Conservation (phyloP, 2,888 invertebrate species). For the Neocrepidodera transversa region DNA sequence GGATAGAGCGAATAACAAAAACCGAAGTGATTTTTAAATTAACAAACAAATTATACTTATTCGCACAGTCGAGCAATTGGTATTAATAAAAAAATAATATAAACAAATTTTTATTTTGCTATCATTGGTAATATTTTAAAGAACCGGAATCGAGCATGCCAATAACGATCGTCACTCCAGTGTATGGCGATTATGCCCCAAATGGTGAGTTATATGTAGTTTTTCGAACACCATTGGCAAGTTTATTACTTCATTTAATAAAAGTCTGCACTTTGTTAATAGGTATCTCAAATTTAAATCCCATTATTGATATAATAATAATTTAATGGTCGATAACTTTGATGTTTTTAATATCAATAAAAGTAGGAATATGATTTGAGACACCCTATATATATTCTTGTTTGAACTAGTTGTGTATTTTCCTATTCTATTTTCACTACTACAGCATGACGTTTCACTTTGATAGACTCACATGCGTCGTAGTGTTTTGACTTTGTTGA, state of each 20-base stretch:
- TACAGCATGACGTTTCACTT: conserved; percentile 2
- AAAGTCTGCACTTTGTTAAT: conserved; percentile 6
- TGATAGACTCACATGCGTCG: neutral
- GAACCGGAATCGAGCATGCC: conserved; percentile 36
- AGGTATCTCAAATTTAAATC: conserved; percentile 2
- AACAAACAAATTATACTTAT: too few species aligned
- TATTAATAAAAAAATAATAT: neutral
- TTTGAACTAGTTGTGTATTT: conserved; percentile 1
- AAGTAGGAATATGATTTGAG: neutral
- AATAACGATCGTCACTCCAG: conserved; percentile 43
- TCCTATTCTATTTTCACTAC: neutral
- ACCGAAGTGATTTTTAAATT: too few species aligned
- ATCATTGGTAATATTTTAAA: conserved; percentile 32
- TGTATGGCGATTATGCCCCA: conserved; percentile 44
- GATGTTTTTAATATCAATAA: neutral
- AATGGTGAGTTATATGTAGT: conserved; percentile 43
- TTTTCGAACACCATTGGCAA: conserved; percentile 32
- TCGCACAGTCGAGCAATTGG: too few species aligned
- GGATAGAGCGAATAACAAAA: too few species aligned
- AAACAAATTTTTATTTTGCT: conserved; percentile 7
- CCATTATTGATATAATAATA: neutral
- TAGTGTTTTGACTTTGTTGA: neutral
- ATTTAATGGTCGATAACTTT: too few species aligned
- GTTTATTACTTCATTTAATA: conserved; percentile 29
- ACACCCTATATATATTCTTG: neutral